Conservation (phyloP, 2,797 vertebrate genomes). For the Acipenser transmontanus region DNA sequence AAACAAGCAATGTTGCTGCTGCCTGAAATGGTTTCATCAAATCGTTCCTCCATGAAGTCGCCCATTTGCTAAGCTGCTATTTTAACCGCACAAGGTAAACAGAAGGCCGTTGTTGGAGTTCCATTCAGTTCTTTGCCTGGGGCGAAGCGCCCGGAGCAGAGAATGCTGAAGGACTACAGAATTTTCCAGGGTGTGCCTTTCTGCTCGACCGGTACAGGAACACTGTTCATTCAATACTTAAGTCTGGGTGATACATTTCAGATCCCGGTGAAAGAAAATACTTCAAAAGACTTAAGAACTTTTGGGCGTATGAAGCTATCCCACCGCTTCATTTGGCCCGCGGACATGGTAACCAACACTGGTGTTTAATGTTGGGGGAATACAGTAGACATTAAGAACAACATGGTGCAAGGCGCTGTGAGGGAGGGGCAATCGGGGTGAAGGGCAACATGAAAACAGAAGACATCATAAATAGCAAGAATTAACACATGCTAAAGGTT, state of each 20-base stretch:
- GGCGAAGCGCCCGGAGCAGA: slow-evolving; percentile 56
- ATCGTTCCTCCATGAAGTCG: slow-evolving; percentile 65
- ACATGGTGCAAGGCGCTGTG: not conserved
- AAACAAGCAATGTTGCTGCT: slow-evolving; percentile 70
- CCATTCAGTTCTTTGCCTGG: slow-evolving; percentile 55
- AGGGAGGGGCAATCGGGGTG: slow-evolving; percentile 27
- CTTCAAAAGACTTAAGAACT: slow-evolving; percentile 69
- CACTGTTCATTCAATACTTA: slow-evolving; percentile 71
- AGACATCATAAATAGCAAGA: not conserved
- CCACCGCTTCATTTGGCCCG: slow-evolving; percentile 51
- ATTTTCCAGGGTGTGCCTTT: slow-evolving; percentile 63
- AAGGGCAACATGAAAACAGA: slow-evolving; percentile 39
- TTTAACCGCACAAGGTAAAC: slow-evolving; percentile 87
- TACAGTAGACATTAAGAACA: slow-evolving; percentile 29
- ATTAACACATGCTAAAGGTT: no score
- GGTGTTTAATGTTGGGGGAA: slow-evolving; percentile 53
- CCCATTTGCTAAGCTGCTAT: slow-evolving; percentile 72
- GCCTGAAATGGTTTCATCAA: slow-evolving; percentile 73
- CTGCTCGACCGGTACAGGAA: slow-evolving; percentile 58
- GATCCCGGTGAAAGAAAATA: slow-evolving; percentile 60
- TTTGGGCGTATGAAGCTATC: slow-evolving; percentile 58
- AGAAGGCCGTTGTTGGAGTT: slow-evolving; percentile 68
- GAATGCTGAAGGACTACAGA: slow-evolving; percentile 62
- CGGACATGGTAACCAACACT: slow-evolving; percentile 54
- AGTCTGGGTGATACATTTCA: slow-evolving; percentile 63